Conservation (phyloP, 2,113 vertebrate species). For the Elephas maximus region DNA sequence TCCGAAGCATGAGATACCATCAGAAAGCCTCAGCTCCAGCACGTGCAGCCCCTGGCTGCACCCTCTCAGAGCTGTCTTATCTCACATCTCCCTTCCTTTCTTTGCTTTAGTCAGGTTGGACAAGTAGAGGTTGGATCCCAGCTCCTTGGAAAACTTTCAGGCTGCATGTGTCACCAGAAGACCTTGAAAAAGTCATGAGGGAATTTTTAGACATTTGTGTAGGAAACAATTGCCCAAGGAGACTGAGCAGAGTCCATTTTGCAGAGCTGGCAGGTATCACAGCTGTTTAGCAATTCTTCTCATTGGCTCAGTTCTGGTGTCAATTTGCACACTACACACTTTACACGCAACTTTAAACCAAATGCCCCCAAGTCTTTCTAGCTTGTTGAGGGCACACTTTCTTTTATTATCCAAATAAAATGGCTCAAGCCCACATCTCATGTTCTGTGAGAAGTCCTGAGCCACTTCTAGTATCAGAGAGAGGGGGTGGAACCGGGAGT, state of each 20-base stretch:
- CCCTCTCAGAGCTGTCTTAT: not conserved
- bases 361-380: not conserved
- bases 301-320: not conserved
- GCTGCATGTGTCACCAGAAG: not conserved
- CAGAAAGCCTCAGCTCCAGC: not conserved
- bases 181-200: slow-evolving; percentile 5
- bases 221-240: not conserved
- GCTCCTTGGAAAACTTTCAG: not conserved
- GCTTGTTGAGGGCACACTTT: not conserved
- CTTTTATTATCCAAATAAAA: not conserved
- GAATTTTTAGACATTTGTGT: not conserved
- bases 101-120: not conserved
- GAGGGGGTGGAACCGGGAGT: not conserved
- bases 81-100: not conserved
- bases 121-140: not conserved
- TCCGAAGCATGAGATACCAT: not conserved
- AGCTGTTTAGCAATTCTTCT: not conserved
- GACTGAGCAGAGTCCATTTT: not conserved
- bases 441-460: not conserved
- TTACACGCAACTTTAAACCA: not conserved
- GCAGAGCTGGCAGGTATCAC: not conserved
- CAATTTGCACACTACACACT: not conserved
- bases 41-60: too few relatives aligned
- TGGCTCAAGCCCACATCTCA: not conserved
- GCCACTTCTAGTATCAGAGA: not conserved